Evolutionary conservation across 23 tunicate species (phyloP), one percentile per base, ranked within the genome.

Genomic region (Corella eumyota): DNA sequence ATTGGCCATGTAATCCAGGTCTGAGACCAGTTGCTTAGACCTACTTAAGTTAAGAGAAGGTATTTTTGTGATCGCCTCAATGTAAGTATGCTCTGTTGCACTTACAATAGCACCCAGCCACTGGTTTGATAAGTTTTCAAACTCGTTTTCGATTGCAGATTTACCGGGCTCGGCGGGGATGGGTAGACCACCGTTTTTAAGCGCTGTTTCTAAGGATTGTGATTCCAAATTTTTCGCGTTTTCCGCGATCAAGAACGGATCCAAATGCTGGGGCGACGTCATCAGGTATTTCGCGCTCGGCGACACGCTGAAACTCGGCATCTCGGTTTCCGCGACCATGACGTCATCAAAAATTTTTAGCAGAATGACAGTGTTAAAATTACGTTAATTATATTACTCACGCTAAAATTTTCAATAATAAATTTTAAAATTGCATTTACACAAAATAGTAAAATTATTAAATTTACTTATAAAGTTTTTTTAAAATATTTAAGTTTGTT

Each of bases 181-280:
- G 1, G 96, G 96, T 26, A 88, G 64, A 22, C 75, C 60, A 0
- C 90, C 96, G 0, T 69, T 61, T 20, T 46, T 69, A 60, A 88
- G 56, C 6, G 95, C 95, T 1, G 68, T 66, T 56, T 88, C 88
- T 44, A 88, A 61, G n/a, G 88, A 68, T 5, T 67, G 78, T n/a
- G n/a, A n/a, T n/a, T n/a, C n/a, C 21, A 45, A 31, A 13, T 78
- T 77, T 20, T 40, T 25, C 9, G 73, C 88, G 58, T 32, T 60
- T 22, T 78, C 73, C 34, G 58, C 54, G 5, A 78, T 60, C 24
- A 88, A 77, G 28, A 88, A 78, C 4, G 88, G 81, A 47, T 88
- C 96, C 50, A 88, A 62, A 62, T 88, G 96, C 53, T 78, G 88
- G n/a, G 96, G 96, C 32, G 79, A 52, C 6, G 96, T 88, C 96